phyloP scores from a whole-genome alignment of 1,140 invertebrate genomes.

The Hirudo medicinalis region DNA sequence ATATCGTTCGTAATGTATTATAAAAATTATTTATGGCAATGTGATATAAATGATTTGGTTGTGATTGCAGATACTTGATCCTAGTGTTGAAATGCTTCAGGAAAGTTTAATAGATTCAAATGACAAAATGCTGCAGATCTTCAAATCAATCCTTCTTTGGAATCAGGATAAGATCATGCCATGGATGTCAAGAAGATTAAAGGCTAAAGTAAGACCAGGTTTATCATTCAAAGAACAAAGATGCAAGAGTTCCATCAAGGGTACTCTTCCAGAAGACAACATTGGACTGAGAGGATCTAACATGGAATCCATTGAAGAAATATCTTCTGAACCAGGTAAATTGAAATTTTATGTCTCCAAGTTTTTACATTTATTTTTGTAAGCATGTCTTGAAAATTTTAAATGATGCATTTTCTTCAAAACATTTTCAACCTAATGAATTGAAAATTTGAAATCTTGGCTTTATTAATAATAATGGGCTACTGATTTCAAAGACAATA shows the following conservation, averaged over 20 bases:
- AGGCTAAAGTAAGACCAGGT: background rate
- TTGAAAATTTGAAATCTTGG: no score
- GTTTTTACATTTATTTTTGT: no score
- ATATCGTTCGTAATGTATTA: background rate
- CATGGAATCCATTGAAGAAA: no score
- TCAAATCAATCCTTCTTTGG: slow-evolving; percentile 4
- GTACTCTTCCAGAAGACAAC: background rate
- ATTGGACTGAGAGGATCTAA: no score
- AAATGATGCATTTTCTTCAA: no score
- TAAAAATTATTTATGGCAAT: background rate
- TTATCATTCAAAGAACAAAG: background rate
- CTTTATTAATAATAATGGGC: background rate
- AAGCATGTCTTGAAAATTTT: no score
- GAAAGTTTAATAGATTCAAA: background rate
- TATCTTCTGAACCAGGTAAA: no score
- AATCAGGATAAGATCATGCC: slow-evolving; percentile 20
- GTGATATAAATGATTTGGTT: slow-evolving; percentile 59
- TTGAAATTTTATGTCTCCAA: no score
- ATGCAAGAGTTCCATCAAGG: slow-evolving; percentile 1
- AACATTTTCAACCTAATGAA: no score
- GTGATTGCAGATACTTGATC: slow-evolving; percentile 11
- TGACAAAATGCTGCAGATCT: slow-evolving; percentile 14
- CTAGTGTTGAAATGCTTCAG: slow-evolving; percentile 13
- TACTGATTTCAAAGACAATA: background rate
- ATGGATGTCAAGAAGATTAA: slow-evolving; percentile 13